Conservation (phyloP, 2,888 invertebrate genomes). For the Ormia ochracea region DNA sequence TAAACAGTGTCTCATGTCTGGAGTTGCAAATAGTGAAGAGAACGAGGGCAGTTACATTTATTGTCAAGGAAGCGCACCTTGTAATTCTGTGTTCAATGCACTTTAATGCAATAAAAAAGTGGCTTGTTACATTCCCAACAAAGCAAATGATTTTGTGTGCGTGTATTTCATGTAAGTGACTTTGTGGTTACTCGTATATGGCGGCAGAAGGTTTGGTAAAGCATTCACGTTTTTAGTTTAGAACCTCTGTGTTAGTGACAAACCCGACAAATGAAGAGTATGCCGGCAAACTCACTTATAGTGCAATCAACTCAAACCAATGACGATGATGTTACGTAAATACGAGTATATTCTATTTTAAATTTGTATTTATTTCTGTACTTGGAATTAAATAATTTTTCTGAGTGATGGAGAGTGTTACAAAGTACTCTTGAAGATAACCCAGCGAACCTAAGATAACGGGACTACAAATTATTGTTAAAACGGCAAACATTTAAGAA, state of each 20-base stretch:
- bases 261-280: not conserved
- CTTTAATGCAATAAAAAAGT: conserved; percentile 31
- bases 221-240: conserved; percentile 41
- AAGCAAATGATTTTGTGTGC: conserved; percentile 11
- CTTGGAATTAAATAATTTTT: conserved; percentile 24
- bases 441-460: too few species aligned
- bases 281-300: conserved; percentile 50
- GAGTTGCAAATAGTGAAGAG: not conserved
- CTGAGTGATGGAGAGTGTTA: too few species aligned
- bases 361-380: conserved; percentile 10
- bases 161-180: not conserved
- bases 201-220: conserved; percentile 34
- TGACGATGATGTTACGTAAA: conserved; percentile 61
- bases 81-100: conserved; percentile 46
- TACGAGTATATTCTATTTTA: conserved; percentile 4
- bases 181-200: not conserved
- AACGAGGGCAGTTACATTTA: conserved; percentile 24
- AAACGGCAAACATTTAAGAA: too few species aligned
- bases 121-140: conserved; percentile 35
- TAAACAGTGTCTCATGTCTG: conserved; percentile 1
- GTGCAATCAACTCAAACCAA: conserved; percentile 61
- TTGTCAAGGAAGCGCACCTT: conserved; percentile 50
- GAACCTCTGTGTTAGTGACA: conserved; percentile 25
- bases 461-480: too few species aligned
- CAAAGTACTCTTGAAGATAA: too few species aligned